Percentiles rank a stretch among this genome's conserved stretches.
Evolutionary conservation across 2,888 invertebrate species (phyloP).

Genomic region (Macropis europaea): DNA sequence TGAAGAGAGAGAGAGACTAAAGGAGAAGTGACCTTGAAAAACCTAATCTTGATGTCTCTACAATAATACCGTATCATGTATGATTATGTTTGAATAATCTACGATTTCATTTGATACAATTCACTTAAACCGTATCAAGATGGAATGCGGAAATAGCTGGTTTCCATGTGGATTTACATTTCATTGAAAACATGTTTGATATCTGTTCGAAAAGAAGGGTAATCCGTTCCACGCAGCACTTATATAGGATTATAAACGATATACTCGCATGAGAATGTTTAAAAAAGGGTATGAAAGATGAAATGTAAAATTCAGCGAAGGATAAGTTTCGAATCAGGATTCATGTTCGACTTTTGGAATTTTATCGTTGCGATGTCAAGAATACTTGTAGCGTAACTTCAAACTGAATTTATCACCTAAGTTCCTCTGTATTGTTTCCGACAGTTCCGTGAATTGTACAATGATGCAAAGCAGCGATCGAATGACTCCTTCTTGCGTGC

Average conservation of each 20-base stretch:
- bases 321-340: constrained; percentile 19
- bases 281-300: constrained; percentile 4
- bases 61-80: constrained; percentile 16
- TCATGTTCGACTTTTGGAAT: background rate
- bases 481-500: constrained; percentile 51
- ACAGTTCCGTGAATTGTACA: constrained; percentile 41
- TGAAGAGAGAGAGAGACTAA: too few relatives aligned
- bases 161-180: constrained; percentile 14
- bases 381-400: constrained; percentile 3
- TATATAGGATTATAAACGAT: constrained; percentile 34
- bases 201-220: constrained; percentile 42
- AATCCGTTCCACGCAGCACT: constrained; percentile 51
- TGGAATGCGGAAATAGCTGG: constrained; percentile 2
- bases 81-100: constrained; percentile 36
- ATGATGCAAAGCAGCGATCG: constrained; percentile 30
- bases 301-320: constrained; percentile 18
- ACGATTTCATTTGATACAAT: constrained; percentile 1
- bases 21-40: too few relatives aligned
- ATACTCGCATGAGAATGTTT: constrained; percentile 25
- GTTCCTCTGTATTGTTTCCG: constrained; percentile 48
- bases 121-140: constrained; percentile 1
- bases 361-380: background rate
- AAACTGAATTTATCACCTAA: constrained; percentile 28
- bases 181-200: constrained; percentile 7
- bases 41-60: too few relatives aligned